phyloP scores from a whole-genome alignment of 1,140 invertebrate genomes.

The Andricus grossulariae region DNA sequence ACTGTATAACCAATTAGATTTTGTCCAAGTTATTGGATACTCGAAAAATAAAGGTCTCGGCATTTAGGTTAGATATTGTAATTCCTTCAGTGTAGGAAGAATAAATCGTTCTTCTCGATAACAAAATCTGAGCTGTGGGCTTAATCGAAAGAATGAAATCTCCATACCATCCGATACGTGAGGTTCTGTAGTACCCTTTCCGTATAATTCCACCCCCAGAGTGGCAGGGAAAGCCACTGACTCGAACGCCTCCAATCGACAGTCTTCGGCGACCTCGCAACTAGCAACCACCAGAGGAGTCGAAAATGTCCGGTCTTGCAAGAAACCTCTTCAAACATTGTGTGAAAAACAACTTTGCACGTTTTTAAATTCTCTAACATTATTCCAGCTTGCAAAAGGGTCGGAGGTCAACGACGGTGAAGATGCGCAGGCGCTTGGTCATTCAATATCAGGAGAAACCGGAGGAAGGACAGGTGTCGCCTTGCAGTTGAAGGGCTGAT shows the following conservation, averaged over 20 bases:
- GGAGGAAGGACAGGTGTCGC: constrained; percentile 55
- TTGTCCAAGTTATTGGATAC: too few relatives aligned
- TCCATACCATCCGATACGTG: neutral
- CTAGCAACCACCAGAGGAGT: constrained; percentile 35
- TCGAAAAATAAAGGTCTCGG: too few relatives aligned
- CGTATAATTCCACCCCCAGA: constrained; percentile 38
- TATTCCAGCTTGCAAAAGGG: constrained; percentile 7
- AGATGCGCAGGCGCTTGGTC: constrained; percentile 50
- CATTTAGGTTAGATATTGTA: too few relatives aligned
- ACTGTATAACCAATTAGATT: too few relatives aligned
- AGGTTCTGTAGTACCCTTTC: neutral
- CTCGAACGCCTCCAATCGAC: constrained; percentile 46
- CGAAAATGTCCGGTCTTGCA: constrained; percentile 49
- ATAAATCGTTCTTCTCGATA: too few relatives aligned
- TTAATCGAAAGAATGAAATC: too few relatives aligned
- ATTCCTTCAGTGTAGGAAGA: too few relatives aligned
- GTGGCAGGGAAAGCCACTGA: constrained; percentile 43
- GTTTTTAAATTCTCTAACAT: neutral
- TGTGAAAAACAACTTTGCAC: constrained; percentile 26
- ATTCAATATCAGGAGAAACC: constrained; percentile 55
- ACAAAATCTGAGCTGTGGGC: too few relatives aligned
- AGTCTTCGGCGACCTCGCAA: constrained; percentile 37
- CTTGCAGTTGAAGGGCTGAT: constrained; percentile 47
- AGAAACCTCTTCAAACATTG: constrained; percentile 22
- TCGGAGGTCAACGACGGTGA: constrained; percentile 38